Percentiles rank a stretch among this genome's conserved stretches.
These are phyloP conservation scores for Picus viridis DNA, from an alignment of 2,797 vertebrate species.

Conservation along the genomic window DNA sequence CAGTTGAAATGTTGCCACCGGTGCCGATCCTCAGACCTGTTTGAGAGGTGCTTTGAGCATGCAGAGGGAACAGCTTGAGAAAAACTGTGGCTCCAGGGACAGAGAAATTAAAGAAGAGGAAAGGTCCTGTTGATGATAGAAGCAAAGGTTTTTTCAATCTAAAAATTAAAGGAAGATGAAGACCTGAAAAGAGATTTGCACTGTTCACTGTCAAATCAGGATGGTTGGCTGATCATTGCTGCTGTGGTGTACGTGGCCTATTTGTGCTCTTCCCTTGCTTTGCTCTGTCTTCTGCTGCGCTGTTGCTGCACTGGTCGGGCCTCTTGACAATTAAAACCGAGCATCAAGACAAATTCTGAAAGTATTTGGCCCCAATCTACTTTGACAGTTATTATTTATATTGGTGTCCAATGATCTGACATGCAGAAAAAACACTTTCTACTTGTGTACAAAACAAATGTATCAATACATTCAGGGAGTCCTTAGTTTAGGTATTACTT, in stretches of 20 bases:
- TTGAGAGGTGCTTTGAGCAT: not conserved
- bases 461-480: not conserved
- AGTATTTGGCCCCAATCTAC: not conserved
- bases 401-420: not conserved
- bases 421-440: not conserved
- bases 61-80: not conserved
- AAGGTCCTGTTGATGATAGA: not conserved
- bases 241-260: not conserved
- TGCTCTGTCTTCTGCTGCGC: not conserved
- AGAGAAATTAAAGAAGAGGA: not conserved
- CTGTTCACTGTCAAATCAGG: not conserved
- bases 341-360: not conserved
- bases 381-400: not conserved
- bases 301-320: not conserved
- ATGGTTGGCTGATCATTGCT: not conserved
- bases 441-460: accelerated
- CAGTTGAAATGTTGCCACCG: not conserved
- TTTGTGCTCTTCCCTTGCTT: not conserved
- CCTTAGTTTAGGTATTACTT: not conserved
- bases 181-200: not conserved
- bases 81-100: not conserved
- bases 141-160: not conserved
- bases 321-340: not conserved
- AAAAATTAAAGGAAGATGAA: not conserved
- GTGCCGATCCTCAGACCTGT: not conserved